Evolutionary conservation across 1,140 invertebrate species (phyloP), one percentile per base, ranked within the genome.

Genomic region (Campoletis sonorensis): DNA sequence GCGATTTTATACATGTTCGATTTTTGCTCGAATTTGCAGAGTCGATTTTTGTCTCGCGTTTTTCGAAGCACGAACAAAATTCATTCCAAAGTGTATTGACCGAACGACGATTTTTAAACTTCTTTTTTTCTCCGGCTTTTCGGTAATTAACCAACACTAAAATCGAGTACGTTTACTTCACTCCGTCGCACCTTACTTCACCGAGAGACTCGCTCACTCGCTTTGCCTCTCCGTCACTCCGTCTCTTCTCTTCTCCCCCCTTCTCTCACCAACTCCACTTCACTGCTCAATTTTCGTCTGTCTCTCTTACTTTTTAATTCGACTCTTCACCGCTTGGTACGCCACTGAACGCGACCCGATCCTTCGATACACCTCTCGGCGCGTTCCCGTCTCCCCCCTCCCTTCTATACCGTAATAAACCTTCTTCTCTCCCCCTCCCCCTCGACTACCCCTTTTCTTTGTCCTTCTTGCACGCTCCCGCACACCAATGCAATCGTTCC

Each of bases 111-210:
- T 45, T 54, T 54, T 37, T 37, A 23, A 18, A 33, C 23, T 45
- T 75, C 40, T 26, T 68, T 81, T 23, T 77, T 18, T 40, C 26
- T 16, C 26, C 71, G 40, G 26, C 68, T 81, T 79, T 79, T 79
- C 81, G 80, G 81, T 70, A 82, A 67, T 68, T 79, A 37, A 16
- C 77, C 67, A 78, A 81, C 45, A 33, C 76, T 73, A 78, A 26
- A 64, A 23, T 64, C 23, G 4, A n/a, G 81, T 61, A 85, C 83
- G 85, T 82, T 83, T 84, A 85, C 84, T 86, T 87, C 79, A 84
- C 87, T 86, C 80, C 79, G 81, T 84, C 81, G 81, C 80, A 81
- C 81, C 80, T 84, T 82, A 82, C 83, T 84, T 84, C 81, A 82
- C 79, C 79, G 72, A 76, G 82, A 72, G 82, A 72, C 80, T 61